Conservation (phyloP, 2,113 vertebrate genomes). For the Drymodes brunneopygia region DNA sequence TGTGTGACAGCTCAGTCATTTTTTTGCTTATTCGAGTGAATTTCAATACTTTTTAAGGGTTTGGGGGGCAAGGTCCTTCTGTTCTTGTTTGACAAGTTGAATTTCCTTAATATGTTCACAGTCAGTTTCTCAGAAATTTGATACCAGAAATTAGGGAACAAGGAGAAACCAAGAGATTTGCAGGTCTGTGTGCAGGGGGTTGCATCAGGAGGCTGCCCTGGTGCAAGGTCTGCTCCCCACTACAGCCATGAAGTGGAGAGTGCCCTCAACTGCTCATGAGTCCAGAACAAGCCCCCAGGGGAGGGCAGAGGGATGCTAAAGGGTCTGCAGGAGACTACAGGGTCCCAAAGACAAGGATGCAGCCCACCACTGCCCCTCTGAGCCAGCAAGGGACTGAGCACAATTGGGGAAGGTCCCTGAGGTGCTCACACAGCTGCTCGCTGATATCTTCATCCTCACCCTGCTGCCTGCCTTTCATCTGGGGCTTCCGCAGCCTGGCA, state of each 20-base stretch:
- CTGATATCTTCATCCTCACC: background rate
- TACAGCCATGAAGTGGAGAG: background rate
- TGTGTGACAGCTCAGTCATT: slow-evolving; percentile 39
- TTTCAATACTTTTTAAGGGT: background rate
- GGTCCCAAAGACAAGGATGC: background rate
- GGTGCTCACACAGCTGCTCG: background rate
- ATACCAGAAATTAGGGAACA: background rate
- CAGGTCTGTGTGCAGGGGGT: background rate
- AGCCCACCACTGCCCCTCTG: background rate
- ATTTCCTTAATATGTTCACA: background rate
- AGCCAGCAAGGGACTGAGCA: background rate
- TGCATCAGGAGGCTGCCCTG: background rate
- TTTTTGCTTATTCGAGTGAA: slow-evolving; percentile 54
- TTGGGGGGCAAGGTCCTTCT: background rate
- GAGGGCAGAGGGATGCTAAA: background rate
- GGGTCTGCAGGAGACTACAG: background rate
- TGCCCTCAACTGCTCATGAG: rapidly evolving
- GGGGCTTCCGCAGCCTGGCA: background rate
- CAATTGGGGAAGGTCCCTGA: background rate
- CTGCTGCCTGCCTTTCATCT: background rate
- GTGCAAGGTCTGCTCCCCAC: background rate
- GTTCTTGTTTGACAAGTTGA: background rate
- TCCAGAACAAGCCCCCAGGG: rapidly evolving
- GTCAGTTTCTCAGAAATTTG: background rate
- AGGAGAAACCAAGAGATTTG: background rate